A percentile compares a stretch with the other conserved stretches of the same genome.
Conservation (phyloP, 2,113 vertebrate genomes). For the Prionailurus bengalensis region DNA sequence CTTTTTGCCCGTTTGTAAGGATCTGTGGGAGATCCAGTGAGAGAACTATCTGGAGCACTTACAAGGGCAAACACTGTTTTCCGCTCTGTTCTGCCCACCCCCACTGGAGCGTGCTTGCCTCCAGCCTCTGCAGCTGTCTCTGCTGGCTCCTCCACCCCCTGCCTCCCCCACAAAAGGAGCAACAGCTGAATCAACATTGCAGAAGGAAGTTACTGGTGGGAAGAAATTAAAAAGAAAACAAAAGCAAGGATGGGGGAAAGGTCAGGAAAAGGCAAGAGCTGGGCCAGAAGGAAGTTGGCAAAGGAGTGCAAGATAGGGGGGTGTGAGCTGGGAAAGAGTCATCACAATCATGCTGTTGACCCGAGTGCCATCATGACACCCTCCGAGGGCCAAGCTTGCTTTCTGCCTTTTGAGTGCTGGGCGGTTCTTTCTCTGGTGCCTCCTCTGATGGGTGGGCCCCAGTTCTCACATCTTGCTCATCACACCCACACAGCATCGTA, state of each 20-base stretch:
- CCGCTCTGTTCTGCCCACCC: neutral
- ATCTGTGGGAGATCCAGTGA: neutral
- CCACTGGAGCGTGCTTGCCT: accelerated
- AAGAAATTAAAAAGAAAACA: neutral
- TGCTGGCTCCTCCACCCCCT: neutral
- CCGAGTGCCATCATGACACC: accelerated
- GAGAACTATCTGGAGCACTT: neutral
- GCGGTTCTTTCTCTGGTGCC: neutral
- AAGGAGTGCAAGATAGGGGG: neutral
- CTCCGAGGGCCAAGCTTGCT: neutral
- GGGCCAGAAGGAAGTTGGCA: neutral
- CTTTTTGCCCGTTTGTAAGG: neutral
- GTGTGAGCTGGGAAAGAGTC: neutral
- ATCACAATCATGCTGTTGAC: accelerated
- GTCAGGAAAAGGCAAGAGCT: neutral
- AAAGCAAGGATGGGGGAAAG: neutral
- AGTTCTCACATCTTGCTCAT: accelerated
- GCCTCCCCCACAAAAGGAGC: neutral
- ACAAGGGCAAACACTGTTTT: neutral
- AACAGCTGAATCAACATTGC: neutral
- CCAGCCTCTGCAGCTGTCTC: neutral
- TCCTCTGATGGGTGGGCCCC: neutral
- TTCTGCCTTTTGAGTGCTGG: neutral
- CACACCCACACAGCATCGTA: accelerated
- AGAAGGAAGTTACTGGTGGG: slow-evolving; percentile 17